Evolutionary conservation across 1,140 invertebrate species (phyloP), one percentile per base, ranked within the genome.

Genomic region (Penaeus indicus): DNA sequence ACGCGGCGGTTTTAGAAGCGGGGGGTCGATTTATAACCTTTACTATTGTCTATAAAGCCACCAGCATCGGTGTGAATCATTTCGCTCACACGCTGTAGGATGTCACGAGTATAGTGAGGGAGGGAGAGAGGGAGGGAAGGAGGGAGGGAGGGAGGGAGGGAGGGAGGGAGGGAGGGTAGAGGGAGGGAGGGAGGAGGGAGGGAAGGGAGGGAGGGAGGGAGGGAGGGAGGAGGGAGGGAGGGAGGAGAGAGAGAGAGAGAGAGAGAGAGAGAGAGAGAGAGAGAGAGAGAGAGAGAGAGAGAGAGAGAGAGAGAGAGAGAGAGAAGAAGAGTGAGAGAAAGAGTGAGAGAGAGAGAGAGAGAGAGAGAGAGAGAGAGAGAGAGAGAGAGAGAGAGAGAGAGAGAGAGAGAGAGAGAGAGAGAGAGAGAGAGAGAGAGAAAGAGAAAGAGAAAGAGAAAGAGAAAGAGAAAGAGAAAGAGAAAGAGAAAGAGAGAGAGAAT

Each of bases 341-440:
- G 79, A 60, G 79, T 60, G 79, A 60, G 47, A 81, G 79, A 60
- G 79, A 81, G 79, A 60, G 79, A 81, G 79, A 60, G 79, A 81
- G 79, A 60, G 79, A 81, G 79, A 60, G 79, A 81, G 79, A 0
- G 16, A 22, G 27, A 0, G 3, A 47, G 38, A 7, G 27, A 25
- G n/a, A 2, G n/a, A 54, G 22, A 10, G 22, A 62, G 21, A n/a
- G 60, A 63, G 32, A n/a, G 62, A 63, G 62, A n/a, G 81, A 38
- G 81, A 63, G 81, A 83, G 54, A 63, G 25, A 83, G 61, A n/a
- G n/a, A 83, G 22, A n/a, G 81, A 60, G 62, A 27, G 62, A 61
- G 77, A 8, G 77, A 79, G 77, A 8, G 77, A 79, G 77, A 79
- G 77, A 47, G 13, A 79, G 77, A 79, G 77, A 32, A 1, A 32